A percentile compares a stretch with the other conserved stretches of the same genome.
phyloP scores from a whole-genome alignment of 2,113 vertebrate species.

The Macquaria australasica region DNA sequence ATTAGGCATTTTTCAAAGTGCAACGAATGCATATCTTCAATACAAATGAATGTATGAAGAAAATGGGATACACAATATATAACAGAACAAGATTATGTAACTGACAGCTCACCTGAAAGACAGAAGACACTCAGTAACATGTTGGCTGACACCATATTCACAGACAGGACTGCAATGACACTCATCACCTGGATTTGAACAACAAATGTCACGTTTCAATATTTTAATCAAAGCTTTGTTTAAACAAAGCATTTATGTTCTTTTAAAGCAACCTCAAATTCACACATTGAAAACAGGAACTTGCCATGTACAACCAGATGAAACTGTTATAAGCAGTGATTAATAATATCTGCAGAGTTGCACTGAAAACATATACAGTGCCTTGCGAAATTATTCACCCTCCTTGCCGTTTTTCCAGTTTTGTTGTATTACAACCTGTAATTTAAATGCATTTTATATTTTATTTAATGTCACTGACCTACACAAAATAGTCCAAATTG shows the following conservation, averaged over 20 bases:
- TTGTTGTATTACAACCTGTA: no score
- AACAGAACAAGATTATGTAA: no score
- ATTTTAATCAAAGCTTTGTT: neutral
- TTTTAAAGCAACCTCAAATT: neutral
- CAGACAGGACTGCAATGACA: neutral
- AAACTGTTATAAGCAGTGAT: no score
- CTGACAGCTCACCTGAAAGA: neutral
- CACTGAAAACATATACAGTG: no score
- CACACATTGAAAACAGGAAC: neutral
- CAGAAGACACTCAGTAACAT: neutral
- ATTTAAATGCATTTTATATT: no score
- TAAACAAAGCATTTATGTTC: neutral
- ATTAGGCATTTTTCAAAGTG: slow-evolving; percentile 26
- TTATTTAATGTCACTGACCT: no score
- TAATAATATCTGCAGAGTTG: no score
- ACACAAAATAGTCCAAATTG: no score
- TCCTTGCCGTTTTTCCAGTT: no score
- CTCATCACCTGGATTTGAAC: neutral
- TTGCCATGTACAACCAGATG: no score
- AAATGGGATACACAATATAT: neutral
- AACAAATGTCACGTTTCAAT: neutral
- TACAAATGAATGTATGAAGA: neutral
- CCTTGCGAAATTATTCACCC: no score
- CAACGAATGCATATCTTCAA: slow-evolving; percentile 60
- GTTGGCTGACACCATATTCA: neutral